Evolutionary conservation across 2,888 invertebrate species (phyloP).

Genomic region (Lasioglossum zephyrum): DNA sequence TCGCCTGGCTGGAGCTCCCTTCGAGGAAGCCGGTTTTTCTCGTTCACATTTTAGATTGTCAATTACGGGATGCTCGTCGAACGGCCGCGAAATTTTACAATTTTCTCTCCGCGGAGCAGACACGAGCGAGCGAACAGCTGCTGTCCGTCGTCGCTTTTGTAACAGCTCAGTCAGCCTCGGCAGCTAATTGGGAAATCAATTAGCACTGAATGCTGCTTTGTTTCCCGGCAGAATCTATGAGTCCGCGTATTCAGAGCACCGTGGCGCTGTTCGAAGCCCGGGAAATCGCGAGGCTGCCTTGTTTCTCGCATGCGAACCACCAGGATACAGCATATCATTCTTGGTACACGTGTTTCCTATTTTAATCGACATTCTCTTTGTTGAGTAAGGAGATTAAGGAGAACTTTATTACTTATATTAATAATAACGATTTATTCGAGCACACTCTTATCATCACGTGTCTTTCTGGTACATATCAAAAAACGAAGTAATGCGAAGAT

Average conservation of each 20-base stretch:
- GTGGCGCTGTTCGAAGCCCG: background rate
- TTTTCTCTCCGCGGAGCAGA: background rate
- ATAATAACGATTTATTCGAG: no score
- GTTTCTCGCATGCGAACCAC: background rate
- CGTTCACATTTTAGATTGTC: background rate
- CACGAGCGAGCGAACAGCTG: background rate
- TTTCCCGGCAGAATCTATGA: background rate
- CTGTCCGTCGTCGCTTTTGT: constrained; percentile 9
- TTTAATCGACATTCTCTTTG: background rate
- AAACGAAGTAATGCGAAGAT: no score
- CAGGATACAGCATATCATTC: background rate
- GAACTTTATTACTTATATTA: no score
- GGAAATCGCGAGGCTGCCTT: background rate
- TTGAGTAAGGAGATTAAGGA: no score
- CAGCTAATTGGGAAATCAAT: constrained; percentile 30
- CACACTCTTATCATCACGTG: no score
- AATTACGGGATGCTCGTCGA: background rate
- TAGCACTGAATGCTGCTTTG: constrained; percentile 17
- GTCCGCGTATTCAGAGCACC: background rate
- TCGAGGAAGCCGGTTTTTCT: background rate
- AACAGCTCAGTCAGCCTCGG: background rate
- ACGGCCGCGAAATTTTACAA: background rate
- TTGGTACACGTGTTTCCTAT: background rate
- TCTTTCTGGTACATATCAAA: no score
- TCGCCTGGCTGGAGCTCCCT: background rate